These are phyloP conservation scores for Ophiothrix spiculata DNA, from an alignment of 35 echinoderm and acorn worm species.

Conservation along the genomic window DNA sequence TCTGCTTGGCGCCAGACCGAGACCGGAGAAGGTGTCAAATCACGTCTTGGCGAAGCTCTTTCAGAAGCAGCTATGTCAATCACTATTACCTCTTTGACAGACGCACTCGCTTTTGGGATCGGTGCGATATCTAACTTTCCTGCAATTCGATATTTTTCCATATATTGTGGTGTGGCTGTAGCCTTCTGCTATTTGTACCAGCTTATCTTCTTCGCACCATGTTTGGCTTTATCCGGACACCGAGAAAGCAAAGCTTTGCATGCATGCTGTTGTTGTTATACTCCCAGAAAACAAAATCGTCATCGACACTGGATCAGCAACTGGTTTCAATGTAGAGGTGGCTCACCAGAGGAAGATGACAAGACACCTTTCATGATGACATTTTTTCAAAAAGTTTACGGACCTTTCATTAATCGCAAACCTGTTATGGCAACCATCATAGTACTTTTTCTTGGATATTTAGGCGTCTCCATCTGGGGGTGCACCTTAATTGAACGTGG, in stretches of 20 bases:
- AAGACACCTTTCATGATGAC: conserved; percentile 38
- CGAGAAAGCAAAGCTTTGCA: conserved; percentile 58
- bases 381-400: conserved; percentile 57
- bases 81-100: conserved; percentile 71
- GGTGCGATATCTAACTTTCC: conserved; percentile 54
- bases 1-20: conserved; percentile 67
- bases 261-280: conserved; percentile 32
- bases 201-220: conserved; percentile 69
- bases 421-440: conserved; percentile 33
- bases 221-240: conserved; percentile 59
- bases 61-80: conserved; percentile 75
- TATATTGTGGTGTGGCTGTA: conserved; percentile 73
- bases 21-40: conserved; percentile 22
- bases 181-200: conserved; percentile 78
- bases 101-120: conserved; percentile 57
- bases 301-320: conserved; percentile 37
- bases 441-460: conserved; percentile 27
- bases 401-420: conserved; percentile 54
- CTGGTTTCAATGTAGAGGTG: conserved; percentile 59
- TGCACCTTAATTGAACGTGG: conserved; percentile 53
- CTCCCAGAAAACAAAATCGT: conserved; percentile 38
- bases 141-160: conserved; percentile 62
- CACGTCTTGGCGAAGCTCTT: conserved; percentile 51
- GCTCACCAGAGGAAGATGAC: conserved; percentile 25
- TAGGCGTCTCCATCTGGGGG: conserved; percentile 49